Conservation (phyloP, 2,113 vertebrate species). For the Macroglossus sobrinus region DNA sequence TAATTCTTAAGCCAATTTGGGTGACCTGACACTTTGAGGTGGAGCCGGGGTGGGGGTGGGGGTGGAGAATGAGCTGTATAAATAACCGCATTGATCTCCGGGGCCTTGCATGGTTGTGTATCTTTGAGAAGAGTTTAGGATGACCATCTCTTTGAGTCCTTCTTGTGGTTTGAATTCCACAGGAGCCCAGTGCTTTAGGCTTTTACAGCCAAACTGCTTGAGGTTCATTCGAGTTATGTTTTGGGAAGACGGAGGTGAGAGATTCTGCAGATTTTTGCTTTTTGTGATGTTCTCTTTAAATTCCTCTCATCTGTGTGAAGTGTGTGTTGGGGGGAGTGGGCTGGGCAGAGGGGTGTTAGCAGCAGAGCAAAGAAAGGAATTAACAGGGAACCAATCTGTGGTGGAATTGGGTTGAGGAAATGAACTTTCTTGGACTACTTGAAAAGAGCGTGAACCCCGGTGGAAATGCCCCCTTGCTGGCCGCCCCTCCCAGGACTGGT, state of each 20-base stretch:
- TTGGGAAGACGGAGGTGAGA: not conserved
- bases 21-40: not conserved
- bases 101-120: not conserved
- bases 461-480: not conserved
- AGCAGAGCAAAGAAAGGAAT: not conserved
- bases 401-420: not conserved
- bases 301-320: not conserved
- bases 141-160: not conserved
- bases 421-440: not conserved
- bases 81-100: rapidly evolving
- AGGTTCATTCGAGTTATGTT: not conserved
- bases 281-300: not conserved
- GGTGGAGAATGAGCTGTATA: not conserved
- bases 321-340: not conserved
- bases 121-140: not conserved
- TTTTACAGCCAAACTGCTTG: not conserved
- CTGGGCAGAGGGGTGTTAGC: rapidly evolving
- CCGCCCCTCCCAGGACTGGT: too few species aligned
- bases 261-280: not conserved
- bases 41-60: rapidly evolving
- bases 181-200: not conserved
- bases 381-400: not conserved
- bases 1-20: not conserved
- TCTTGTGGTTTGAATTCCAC: not conserved
- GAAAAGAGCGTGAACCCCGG: not conserved